Base-by-base conservation (phyloP, 2,888 invertebrate genomes). In the Phasia obesa region DNA sequence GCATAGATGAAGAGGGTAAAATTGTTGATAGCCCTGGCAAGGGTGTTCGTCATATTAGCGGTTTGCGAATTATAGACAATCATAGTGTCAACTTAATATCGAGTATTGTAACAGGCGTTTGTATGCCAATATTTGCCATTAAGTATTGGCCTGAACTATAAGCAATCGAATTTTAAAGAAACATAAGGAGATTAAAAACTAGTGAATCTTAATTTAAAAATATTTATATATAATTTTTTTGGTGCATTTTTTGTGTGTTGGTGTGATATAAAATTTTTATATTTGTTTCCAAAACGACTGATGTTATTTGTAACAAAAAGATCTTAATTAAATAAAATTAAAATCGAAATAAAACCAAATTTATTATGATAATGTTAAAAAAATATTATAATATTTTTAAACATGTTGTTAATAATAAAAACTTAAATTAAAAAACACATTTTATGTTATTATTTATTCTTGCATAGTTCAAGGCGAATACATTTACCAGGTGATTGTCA, bases 71-170 rank as follows among this genome's bases (percentile, higher is more conserved):
- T 64, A 90, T 98, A 53, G 97, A 97, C 89, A 98, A 98, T 90
- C 96, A 97, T 88, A 95, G 96, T 88, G 96, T 98, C 0, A 98
- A 98, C 91, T 93, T 98, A 53, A 92, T 97, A 78, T 95, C 97
- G 0, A 95, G 95, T 78, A 93, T 97, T 67, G 90, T 95, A 9
- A 95, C 95, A 86, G 96, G 95, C 1, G 90, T 96, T 1, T 90
- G 94, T 5, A 93, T 95, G 87, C 96, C 97, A 13, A 92, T 93
- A 85, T 87, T 96, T 31, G 93, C 94, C 2, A 92, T 93, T 74
- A 88, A 92, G 76, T 89, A 93, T 75, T 94, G 94, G 94, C 93
- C 93, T 4, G 89, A 88, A 69, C 86, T 88, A 35, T 90, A 47
- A 60, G 5, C 0, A 25, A 57, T 35, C 21, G 3, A 13, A 11